Base-by-base conservation (phyloP, 2,888 invertebrate genomes). In the Quadroppia sp. region DNA sequence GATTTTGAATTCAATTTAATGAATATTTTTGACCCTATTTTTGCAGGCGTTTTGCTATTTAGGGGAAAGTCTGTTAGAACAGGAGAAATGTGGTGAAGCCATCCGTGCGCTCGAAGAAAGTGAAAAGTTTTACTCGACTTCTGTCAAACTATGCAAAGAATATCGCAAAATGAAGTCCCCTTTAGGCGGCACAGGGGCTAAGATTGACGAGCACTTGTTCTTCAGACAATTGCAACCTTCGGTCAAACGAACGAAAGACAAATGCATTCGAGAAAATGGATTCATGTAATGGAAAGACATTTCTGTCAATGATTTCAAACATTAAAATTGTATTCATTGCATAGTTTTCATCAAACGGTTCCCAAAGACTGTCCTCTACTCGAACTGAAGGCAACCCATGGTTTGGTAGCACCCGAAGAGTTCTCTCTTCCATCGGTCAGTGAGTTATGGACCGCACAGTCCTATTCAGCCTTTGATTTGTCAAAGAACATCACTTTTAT, bases 51-150 rank as follows among this genome's bases (percentile, higher is more conserved):
- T 86, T 79, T 86, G 86, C 79, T 88, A 86, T 79, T 83, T 86
- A 77, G 88, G 87, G 32, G 87, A 87, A 78, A 84, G 85, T 76
- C 81, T 87, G 71, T 80, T 88, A 76, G 81, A 85, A 6, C 85
- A 86, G 79, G 88, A 88, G 79, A 87, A 87, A 79, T 87, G 88
- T 81, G 88, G 88, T 13, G 87, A 87, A 77, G 87, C 87, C 4
- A 86, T 88, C 74, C 81, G 85, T 78, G 85, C 87, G 42, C 82
- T 88, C 56, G 84, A 85, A 78, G 87, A 88, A 80, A 86, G 87
- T 78, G 80, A 83, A 64, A 82, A 81, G 79, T 80, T 84, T 84
- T 80, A 80, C 81, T 72, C 40, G 50, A 50, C 71, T 72, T 85
- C 87, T 23, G 83, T 82, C 78, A 80, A 80, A 42, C 80, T 85